Evolutionary conservation across 2,888 invertebrate genomes (phyloP).

Genomic region (Beris chalybata): DNA sequence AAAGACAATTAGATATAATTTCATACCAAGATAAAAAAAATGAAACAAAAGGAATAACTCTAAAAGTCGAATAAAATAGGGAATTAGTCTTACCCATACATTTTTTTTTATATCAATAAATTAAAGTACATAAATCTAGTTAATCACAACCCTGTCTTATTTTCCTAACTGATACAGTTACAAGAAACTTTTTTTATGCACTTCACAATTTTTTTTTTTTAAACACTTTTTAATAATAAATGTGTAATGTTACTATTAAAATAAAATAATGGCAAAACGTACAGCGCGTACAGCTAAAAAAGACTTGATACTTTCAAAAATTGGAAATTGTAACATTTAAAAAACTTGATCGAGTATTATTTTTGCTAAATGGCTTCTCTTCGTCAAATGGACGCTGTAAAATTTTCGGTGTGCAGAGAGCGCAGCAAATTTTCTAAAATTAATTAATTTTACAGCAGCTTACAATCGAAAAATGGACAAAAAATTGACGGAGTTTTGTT

Average conservation of each 20-base stretch:
- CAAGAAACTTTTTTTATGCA: slow-evolving; percentile 14
- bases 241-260: neutral
- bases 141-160: slow-evolving; percentile 25
- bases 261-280: neutral
- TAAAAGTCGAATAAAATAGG: no score
- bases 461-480: neutral
- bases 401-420: slow-evolving; percentile 12
- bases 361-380: neutral
- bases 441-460: neutral
- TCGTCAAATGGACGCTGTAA: neutral
- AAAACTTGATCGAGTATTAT: neutral
- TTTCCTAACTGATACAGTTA: slow-evolving; percentile 28
- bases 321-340: slow-evolving; percentile 14
- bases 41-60: no score
- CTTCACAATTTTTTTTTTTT: slow-evolving; percentile 2
- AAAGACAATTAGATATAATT: no score
- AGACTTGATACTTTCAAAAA: slow-evolving; percentile 6
- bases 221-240: slow-evolving; percentile 8
- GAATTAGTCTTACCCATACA: no score
- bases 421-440: neutral
- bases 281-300: neutral
- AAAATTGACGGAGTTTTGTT: neutral
- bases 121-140: neutral
- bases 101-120: no score
- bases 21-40: no score